Conservation (phyloP, 2,797 vertebrate genomes). For the Pitangus sulphuratus region DNA sequence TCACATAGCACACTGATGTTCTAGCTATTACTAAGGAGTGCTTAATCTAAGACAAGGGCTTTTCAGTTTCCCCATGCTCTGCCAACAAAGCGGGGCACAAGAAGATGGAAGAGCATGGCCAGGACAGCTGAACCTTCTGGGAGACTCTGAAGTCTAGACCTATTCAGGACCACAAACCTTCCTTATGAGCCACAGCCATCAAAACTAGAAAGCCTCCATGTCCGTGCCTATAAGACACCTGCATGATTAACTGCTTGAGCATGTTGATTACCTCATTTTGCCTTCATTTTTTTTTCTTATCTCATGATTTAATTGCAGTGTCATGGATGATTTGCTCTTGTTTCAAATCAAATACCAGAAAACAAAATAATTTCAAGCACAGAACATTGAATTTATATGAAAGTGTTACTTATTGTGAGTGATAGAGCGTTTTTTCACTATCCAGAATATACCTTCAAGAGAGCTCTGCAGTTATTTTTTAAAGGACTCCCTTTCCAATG, state of each 20-base stretch:
- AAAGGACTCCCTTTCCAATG: neutral
- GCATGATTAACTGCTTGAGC: neutral
- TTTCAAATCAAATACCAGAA: constrained; percentile 23
- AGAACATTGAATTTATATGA: neutral
- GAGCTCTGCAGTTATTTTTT: neutral
- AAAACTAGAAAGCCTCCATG: neutral
- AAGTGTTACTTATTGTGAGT: neutral
- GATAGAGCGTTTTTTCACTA: neutral
- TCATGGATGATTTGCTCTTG: neutral
- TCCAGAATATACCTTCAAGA: neutral
- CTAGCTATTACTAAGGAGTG: neutral
- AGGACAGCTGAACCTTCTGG: neutral
- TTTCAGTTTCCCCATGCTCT: neutral
- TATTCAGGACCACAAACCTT: neutral
- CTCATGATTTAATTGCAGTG: constrained; percentile 30
- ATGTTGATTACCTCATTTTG: constrained; percentile 10
- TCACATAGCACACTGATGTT: neutral
- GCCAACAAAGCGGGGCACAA: neutral
- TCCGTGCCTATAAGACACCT: accelerated
- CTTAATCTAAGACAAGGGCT: neutral
- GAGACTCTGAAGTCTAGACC: neutral
- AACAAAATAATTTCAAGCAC: neutral
- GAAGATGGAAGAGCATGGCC: neutral
- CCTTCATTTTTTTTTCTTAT: neutral
- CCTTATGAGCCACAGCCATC: neutral